Evolutionary conservation across 2,113 vertebrate genomes (phyloP).

Genomic region (Hystrix brachyura): DNA sequence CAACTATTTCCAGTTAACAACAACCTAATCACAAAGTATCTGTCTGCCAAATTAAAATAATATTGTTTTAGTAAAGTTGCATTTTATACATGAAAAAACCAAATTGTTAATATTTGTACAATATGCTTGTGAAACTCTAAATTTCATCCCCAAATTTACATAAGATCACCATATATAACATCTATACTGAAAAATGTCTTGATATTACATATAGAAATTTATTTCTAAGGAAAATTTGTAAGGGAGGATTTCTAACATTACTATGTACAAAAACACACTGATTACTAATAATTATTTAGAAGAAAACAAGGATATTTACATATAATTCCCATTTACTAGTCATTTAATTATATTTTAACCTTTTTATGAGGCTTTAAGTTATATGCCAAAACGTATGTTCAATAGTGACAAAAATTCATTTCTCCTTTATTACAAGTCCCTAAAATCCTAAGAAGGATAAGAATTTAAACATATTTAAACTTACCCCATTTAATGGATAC

Average conservation of each 20-base stretch:
- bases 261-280: not conserved
- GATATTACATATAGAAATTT: not conserved
- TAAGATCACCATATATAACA: not conserved
- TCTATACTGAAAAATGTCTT: not conserved
- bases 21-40: not conserved
- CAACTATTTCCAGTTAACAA: not conserved
- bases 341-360: not conserved
- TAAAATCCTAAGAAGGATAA: conserved; percentile 16
- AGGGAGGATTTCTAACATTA: not conserved
- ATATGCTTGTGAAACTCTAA: not conserved
- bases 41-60: conserved; percentile 1
- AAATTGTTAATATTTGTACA: not conserved
- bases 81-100: not conserved
- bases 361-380: not conserved
- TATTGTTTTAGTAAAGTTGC: not conserved
- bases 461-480: conserved; percentile 78
- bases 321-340: not conserved
- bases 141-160: not conserved
- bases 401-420: not conserved
- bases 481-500: conserved; percentile 97
- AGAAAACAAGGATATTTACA: not conserved
- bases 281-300: not conserved
- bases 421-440: not conserved
- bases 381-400: not conserved
- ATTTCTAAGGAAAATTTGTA: conserved; percentile 42